These are phyloP conservation scores for Cancer borealis DNA, from an alignment of 2,888 invertebrate genomes.

Conservation along the genomic window DNA sequence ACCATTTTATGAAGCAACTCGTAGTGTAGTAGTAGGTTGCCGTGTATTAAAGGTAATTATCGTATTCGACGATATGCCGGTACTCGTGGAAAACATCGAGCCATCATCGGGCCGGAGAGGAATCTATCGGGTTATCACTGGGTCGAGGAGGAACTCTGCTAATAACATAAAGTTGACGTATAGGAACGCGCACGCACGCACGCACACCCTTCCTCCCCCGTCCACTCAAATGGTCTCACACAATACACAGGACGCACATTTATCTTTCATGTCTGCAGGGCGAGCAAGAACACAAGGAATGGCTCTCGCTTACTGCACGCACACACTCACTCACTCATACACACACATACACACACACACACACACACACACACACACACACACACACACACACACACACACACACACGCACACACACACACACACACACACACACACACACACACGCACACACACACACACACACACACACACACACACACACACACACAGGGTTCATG, in stretches of 20 bases:
- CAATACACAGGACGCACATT: constrained; percentile 24
- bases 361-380: constrained; percentile 32
- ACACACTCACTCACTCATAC: background rate
- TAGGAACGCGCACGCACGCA: background rate
- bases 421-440: constrained; percentile 36
- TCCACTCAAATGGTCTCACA: constrained; percentile 23
- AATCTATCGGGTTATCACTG: constrained; percentile 18
- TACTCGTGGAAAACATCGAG: background rate
- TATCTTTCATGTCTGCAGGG: constrained; percentile 17
- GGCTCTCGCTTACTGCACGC: background rate
- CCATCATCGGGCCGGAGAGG: constrained; percentile 21
- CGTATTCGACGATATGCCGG: constrained; percentile 3
- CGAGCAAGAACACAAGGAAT: background rate
- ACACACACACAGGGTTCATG: constrained; percentile 2
- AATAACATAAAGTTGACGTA: constrained; percentile 29
- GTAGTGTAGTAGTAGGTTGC: background rate
- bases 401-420: constrained; percentile 48
- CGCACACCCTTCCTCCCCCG: background rate
- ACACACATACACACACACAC: background rate
- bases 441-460: background rate
- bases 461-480: background rate
- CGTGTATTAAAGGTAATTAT: background rate
- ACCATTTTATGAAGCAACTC: constrained; percentile 24
- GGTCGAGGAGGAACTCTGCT: constrained; percentile 18
- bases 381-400: constrained; percentile 43